These are phyloP conservation scores for Bos taurus DNA, from an alignment of 2,113 vertebrate species.

Conservation along the genomic window DNA sequence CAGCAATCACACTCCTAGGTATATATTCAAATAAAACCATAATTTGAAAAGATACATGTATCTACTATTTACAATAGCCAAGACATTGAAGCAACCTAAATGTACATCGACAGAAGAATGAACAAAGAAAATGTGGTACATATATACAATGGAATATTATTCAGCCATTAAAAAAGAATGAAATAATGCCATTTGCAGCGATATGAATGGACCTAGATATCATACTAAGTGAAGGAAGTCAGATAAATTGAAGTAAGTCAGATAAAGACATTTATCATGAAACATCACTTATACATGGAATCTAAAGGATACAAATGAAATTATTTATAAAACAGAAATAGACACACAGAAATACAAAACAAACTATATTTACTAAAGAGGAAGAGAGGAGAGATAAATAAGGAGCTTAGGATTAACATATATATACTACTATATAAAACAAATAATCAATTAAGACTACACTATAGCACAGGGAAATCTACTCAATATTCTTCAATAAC, in stretches of 20 bases:
- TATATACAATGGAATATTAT: not conserved
- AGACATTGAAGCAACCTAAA: not conserved
- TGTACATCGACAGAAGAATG: not conserved
- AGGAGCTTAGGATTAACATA: not conserved
- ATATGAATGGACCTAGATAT: not conserved
- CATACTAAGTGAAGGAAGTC: not conserved
- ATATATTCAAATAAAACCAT: not conserved
- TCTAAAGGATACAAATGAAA: not conserved
- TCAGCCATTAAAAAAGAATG: not conserved
- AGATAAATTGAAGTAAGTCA: not conserved
- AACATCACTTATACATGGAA: not conserved
- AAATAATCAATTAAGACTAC: not conserved
- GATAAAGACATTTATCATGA: not conserved
- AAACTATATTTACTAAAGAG: not conserved
- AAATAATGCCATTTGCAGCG: not conserved
- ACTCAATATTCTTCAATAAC: not conserved
- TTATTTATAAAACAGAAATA: not conserved
- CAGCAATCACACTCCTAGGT: not conserved
- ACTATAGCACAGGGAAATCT: not conserved
- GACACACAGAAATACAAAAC: not conserved
- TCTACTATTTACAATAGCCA: not conserved
- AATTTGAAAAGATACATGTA: not conserved
- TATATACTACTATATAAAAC: not conserved
- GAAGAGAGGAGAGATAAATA: not conserved
- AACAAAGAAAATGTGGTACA: not conserved